These are phyloP conservation scores for Alligator sinensis DNA, from an alignment of 2,113 vertebrate species.

Conservation along the genomic window DNA sequence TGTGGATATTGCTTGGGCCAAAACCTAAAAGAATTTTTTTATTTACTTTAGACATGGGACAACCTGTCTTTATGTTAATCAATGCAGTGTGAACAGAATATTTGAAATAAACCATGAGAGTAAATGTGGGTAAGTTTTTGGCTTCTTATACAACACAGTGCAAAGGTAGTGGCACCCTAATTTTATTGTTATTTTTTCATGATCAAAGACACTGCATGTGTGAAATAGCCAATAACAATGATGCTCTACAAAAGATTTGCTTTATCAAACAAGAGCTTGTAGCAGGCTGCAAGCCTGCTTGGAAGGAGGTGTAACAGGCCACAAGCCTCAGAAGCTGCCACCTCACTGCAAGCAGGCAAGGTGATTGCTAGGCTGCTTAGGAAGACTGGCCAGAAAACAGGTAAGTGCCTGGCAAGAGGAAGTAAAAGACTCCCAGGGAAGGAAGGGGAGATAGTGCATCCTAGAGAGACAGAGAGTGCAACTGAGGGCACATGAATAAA, in stretches of 20 bases:
- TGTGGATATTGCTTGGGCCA: neutral
- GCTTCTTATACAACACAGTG: neutral
- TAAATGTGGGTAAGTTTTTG: neutral
- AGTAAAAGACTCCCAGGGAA: too few species aligned
- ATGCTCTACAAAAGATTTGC: neutral
- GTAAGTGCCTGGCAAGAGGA: too few species aligned
- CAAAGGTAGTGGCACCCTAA: neutral
- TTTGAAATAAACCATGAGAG: conserved; percentile 16
- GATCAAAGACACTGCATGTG: neutral
- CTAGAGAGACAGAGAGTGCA: too few species aligned
- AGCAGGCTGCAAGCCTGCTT: too few species aligned
- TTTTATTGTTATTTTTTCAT: neutral
- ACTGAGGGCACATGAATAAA: too few species aligned
- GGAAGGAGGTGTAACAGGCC: too few species aligned
- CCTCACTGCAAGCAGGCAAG: too few species aligned
- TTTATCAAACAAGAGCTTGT: too few species aligned
- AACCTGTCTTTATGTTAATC: neutral
- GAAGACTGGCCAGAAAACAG: too few species aligned
- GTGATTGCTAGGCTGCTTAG: too few species aligned
- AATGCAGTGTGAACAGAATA: conserved; percentile 11
- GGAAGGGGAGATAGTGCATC: too few species aligned
- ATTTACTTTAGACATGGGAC: neutral
- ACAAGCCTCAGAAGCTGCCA: too few species aligned
- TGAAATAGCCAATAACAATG: neutral
- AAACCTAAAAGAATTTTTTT: neutral